These are phyloP conservation scores for Xanthia icteritia DNA, from an alignment of 2,888 invertebrate genomes.

Conservation along the genomic window DNA sequence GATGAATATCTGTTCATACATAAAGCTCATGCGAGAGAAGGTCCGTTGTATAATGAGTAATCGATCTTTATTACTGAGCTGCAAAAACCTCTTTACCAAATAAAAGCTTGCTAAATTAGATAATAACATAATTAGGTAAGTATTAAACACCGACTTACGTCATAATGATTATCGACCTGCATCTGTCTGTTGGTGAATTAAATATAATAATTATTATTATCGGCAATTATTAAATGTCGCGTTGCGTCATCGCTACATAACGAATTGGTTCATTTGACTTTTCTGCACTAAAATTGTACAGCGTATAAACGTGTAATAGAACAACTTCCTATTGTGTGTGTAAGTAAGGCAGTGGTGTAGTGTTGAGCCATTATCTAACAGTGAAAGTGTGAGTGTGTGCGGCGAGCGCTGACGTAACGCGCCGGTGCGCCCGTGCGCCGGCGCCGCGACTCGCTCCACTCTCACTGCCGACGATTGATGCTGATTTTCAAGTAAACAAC, in stretches of 20 bases:
- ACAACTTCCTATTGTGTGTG: slow-evolving; percentile 84
- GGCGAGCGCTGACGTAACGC: slow-evolving; percentile 84
- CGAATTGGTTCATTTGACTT: slow-evolving; percentile 63
- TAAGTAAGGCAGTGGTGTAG: slow-evolving; percentile 87
- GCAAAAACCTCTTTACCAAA: slow-evolving; percentile 22
- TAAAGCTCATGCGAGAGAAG: slow-evolving; percentile 26
- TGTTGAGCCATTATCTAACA: slow-evolving; percentile 88
- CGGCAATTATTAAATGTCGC: slow-evolving; percentile 58
- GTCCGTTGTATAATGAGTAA: slow-evolving; percentile 24
- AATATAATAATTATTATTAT: slow-evolving; percentile 57
- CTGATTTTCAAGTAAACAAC: slow-evolving; percentile 83
- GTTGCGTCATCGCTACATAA: slow-evolving; percentile 59
- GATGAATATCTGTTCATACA: slow-evolving; percentile 36
- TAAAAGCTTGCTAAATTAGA: slow-evolving; percentile 47
- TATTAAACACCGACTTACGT: slow-evolving; percentile 54
- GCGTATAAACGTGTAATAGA: slow-evolving; percentile 74
- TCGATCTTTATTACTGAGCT: slow-evolving; percentile 17
- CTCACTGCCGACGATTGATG: slow-evolving; percentile 83
- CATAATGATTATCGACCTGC: slow-evolving; percentile 58
- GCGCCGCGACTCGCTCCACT: slow-evolving; percentile 74
- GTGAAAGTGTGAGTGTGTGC: slow-evolving; percentile 89
- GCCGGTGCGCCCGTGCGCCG: slow-evolving; percentile 72
- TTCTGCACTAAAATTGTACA: slow-evolving; percentile 70
- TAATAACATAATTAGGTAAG: slow-evolving; percentile 52
- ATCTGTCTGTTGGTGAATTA: slow-evolving; percentile 50